Conservation (phyloP, 1,140 invertebrate genomes). For the Asbolus verrucosus region DNA sequence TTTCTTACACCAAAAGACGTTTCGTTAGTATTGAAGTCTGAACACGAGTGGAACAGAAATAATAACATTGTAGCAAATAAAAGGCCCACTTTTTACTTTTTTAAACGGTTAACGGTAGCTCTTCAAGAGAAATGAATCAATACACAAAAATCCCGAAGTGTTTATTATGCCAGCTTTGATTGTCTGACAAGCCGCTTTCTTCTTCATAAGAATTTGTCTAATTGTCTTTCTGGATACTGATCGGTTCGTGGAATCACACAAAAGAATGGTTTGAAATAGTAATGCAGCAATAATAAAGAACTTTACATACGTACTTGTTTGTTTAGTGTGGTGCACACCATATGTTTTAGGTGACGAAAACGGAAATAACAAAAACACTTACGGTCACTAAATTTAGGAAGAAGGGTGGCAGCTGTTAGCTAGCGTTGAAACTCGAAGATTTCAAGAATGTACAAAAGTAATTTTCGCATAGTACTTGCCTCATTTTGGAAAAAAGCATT, state of each 20-base stretch:
- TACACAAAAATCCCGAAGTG: neutral
- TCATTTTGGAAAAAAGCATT: too few relatives aligned
- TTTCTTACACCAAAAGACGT: too few relatives aligned
- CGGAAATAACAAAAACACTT: conserved; percentile 36
- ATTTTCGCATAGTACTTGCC: too few relatives aligned
- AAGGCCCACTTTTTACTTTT: too few relatives aligned
- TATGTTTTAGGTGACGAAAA: conserved; percentile 31
- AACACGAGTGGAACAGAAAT: too few relatives aligned
- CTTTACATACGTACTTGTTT: conserved; percentile 3
- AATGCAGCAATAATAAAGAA: conserved; percentile 8
- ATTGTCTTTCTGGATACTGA: neutral
- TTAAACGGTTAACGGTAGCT: neutral
- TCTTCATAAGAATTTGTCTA: too few relatives aligned
- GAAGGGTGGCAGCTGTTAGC: conserved; percentile 10
- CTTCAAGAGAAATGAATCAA: neutral
- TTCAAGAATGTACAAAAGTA: neutral
- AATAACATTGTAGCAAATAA: too few relatives aligned
- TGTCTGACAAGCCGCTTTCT: neutral
- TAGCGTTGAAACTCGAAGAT: conserved; percentile 5
- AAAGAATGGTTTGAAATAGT: neutral
- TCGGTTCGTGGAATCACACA: conserved; percentile 3
- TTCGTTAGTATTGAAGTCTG: too few relatives aligned
- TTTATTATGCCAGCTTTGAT: neutral
- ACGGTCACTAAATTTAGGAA: conserved; percentile 28
- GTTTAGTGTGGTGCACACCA: conserved; percentile 21